Conservation (phyloP, 2,113 vertebrate species). For the Colaptes auratus region DNA sequence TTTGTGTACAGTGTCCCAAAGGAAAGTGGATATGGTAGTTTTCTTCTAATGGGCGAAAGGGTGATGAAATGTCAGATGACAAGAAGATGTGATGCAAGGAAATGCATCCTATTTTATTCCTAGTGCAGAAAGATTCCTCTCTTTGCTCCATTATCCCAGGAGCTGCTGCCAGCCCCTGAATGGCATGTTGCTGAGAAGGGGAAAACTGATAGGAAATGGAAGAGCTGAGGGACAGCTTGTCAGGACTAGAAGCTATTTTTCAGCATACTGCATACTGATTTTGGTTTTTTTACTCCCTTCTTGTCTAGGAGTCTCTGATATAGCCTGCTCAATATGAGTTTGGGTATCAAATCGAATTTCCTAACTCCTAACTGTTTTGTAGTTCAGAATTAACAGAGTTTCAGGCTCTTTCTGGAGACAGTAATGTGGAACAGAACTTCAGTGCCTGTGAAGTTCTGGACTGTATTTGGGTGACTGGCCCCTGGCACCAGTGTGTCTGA, state of each 20-base stretch:
- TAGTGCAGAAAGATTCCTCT: background rate
- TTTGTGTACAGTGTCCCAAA: background rate
- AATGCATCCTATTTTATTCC: background rate
- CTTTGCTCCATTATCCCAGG: background rate
- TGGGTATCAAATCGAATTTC: no score
- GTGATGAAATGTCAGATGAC: background rate
- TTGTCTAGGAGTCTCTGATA: background rate
- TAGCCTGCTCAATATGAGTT: background rate
- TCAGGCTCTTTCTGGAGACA: background rate
- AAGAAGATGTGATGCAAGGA: background rate
- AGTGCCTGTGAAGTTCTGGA: background rate
- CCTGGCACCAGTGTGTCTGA: background rate
- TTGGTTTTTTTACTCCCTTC: background rate
- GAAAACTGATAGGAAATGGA: background rate
- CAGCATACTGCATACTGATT: background rate
- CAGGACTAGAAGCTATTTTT: background rate
- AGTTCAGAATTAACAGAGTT: background rate
- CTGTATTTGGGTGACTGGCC: background rate
- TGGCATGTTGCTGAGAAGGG: background rate
- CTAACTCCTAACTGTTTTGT: background rate
- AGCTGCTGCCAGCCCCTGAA: background rate
- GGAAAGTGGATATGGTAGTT: background rate
- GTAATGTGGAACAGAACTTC: background rate
- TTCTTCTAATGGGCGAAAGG: background rate
- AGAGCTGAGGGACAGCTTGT: background rate